Base-by-base conservation (phyloP, 2,888 invertebrate genomes). In the Phragmatobia fuliginosa region DNA sequence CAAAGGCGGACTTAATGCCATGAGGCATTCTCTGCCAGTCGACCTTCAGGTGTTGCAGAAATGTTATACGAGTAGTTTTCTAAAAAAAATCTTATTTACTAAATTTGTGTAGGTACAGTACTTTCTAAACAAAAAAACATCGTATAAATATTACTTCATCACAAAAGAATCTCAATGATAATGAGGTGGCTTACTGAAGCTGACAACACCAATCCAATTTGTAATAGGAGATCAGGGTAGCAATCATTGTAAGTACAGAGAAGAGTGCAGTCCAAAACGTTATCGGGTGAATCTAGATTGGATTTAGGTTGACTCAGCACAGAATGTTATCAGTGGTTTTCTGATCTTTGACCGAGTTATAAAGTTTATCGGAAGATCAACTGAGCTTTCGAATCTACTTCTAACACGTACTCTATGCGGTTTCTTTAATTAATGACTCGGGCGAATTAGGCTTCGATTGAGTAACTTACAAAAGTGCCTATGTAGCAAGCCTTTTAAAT, bases 251-350 rank as follows among this genome's bases (percentile, higher is more conserved):
- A 32, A 65, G 49, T 59, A 71, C 58, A 56, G 45, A 71, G 62
- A 72, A 77, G 65, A 75, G 71, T 74, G 83, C 76, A 81, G 56
- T 45, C 62, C 58, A 67, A 70, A 77, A 56, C 70, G 36, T 58
- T 49, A 69, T 74, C 61, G 36, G 56, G 56, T 41, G 67, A 74
- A 78, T 83, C 80, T 66, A 70, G 76, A 81, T 81, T 76, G 69
- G 72, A 83, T 83, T 49, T 74, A 70, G 58, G 66, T 71, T 68
- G 70, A 70, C 74, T 78, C 81, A 76, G 83, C 72, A 68, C 36
- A 21, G 60, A 36, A 68, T 70, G 65, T 76, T 76, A 73, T 83
- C 71, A 41, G 32, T 36, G 62, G 74, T 62, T 66, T 70, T 62
- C 32, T 49, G 52, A 78, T 83, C 71, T 70, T 66, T 66, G 33